A percentile compares a stretch with the other conserved stretches of the same genome.
phyloP scores from a whole-genome alignment of 2,113 vertebrate genomes.

The Apaloderma vittatum region DNA sequence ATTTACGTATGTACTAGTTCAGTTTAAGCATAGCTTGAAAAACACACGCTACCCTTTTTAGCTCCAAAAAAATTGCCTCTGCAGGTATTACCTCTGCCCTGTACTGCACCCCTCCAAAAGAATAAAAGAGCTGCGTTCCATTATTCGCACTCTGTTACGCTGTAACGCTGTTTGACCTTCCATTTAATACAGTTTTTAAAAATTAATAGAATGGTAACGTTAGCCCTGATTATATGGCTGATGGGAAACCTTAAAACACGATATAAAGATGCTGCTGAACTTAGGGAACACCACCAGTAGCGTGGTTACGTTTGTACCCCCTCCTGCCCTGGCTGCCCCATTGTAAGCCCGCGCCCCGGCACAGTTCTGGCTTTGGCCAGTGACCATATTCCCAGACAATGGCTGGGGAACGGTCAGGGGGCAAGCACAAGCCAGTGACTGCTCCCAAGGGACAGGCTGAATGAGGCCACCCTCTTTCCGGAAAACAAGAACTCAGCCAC shows the following conservation, averaged over 20 bases:
- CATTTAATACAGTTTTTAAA: neutral
- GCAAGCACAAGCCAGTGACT: slow-evolving; percentile 12
- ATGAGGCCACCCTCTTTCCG: slow-evolving; percentile 28
- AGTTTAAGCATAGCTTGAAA: neutral
- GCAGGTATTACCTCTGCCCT: neutral
- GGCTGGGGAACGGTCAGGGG: slow-evolving; percentile 37
- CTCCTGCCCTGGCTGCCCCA: neutral
- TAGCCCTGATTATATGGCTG: neutral
- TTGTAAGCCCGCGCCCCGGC: neutral
- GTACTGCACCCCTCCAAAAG: neutral
- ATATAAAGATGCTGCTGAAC: neutral
- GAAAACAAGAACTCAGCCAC: neutral
- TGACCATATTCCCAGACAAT: slow-evolving; percentile 51
- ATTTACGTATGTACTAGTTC: neutral
- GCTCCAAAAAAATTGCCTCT: neutral
- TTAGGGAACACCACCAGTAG: neutral
- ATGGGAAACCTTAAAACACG: neutral
- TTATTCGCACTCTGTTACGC: neutral
- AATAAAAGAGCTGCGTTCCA: neutral
- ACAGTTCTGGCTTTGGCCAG: slow-evolving; percentile 1
- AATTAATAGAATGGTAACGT: neutral
- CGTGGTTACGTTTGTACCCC: neutral
- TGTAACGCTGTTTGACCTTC: neutral
- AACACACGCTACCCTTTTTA: neutral
- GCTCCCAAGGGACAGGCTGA: neutral